Evolutionary conservation across 2,888 invertebrate species (phyloP).

Genomic region (Pachymerium ferrugineum): DNA sequence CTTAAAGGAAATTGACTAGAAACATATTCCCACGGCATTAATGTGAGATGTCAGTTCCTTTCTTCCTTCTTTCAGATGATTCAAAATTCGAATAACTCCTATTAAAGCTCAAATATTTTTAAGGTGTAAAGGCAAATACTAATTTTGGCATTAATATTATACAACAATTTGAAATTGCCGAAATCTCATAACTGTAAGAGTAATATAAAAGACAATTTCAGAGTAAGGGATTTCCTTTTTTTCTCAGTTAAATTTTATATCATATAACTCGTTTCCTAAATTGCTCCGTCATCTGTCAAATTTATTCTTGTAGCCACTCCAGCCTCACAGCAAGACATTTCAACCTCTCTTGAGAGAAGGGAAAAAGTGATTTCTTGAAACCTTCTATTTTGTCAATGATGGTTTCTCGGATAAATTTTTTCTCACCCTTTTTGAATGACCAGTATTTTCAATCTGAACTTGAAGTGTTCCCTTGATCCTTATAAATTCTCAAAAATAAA

Average conservation of each 20-base stretch:
- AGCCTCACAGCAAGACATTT: background rate
- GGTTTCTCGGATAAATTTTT: background rate
- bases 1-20: no score
- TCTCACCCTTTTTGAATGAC: background rate
- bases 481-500: background rate
- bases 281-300: conserved; percentile 1
- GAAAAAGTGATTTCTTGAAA: background rate
- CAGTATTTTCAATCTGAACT: background rate
- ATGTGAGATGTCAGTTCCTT: no score
- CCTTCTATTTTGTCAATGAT: background rate
- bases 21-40: no score
- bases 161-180: no score
- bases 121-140: no score
- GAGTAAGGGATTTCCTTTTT: background rate
- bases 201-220: no score
- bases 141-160: no score
- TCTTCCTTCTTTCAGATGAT: no score
- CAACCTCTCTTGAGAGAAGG: background rate
- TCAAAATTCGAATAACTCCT: no score
- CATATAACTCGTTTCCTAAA: background rate
- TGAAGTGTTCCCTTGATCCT: background rate
- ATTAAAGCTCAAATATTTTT: no score
- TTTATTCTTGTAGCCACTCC: background rate
- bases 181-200: no score
- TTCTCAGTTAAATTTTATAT: background rate